Conservation (phyloP, 2,888 invertebrate species). For the Horisme vitalbata region DNA sequence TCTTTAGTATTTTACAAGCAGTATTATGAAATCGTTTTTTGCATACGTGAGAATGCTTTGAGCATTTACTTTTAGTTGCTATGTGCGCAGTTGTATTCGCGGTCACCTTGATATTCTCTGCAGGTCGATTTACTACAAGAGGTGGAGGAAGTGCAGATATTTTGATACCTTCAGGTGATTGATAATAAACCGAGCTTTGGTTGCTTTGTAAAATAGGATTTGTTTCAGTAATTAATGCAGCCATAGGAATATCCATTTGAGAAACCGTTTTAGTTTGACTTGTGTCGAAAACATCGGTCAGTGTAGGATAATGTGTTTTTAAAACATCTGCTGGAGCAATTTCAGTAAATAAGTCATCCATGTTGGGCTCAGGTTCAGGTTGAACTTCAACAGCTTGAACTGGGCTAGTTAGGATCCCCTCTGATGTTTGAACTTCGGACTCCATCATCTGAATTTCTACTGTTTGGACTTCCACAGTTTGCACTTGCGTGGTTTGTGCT, state of each 20-base stretch:
- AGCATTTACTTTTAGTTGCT: no score
- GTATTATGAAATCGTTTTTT: no score
- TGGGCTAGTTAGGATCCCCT: no score
- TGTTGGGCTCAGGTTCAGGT: no score
- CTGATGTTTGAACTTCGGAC: neutral
- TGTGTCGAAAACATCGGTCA: no score
- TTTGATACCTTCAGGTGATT: neutral
- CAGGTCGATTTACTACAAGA: no score
- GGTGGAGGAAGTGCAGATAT: neutral
- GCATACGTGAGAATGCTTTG: no score
- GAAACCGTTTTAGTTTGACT: neutral
- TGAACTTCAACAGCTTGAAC: neutral
- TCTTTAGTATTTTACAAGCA: no score
- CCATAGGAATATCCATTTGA: neutral
- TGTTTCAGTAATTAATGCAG: neutral
- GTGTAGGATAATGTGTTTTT: no score
- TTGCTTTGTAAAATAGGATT: neutral
- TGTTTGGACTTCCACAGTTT: neutral
- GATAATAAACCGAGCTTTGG: slow-evolving; percentile 2
- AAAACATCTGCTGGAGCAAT: no score
- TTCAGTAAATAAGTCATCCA: no score
- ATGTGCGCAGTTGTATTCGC: neutral
- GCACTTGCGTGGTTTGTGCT: neutral
- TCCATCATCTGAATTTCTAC: neutral
- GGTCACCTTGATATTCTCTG: no score